A percentile compares a stretch with the other conserved stretches of the same genome.
phyloP scores from a whole-genome alignment of 2,113 vertebrate genomes.

The Prionailurus bengalensis region DNA sequence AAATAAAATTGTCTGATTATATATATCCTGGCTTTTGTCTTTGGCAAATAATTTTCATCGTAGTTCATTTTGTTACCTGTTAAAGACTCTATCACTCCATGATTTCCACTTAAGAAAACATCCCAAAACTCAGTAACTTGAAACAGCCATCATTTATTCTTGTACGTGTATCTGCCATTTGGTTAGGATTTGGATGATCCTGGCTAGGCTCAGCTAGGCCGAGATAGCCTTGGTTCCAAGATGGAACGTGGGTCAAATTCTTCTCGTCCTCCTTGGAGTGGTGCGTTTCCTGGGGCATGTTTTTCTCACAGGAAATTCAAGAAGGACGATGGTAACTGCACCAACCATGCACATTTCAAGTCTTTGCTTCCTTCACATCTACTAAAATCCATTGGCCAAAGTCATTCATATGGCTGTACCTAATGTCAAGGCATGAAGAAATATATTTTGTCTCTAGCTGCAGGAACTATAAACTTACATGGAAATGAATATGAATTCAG shows the following conservation, averaged over 20 bases:
- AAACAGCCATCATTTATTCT: background rate
- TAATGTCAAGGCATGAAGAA: background rate
- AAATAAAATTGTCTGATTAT: slow-evolving; percentile 38
- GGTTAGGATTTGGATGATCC: background rate
- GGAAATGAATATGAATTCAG: background rate
- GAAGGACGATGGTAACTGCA: background rate
- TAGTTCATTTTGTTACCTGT: background rate
- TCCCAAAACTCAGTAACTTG: background rate
- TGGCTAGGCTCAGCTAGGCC: background rate
- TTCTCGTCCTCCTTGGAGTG: background rate
- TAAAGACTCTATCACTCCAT: background rate
- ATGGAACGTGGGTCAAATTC: background rate
- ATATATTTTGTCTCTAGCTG: background rate
- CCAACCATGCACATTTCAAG: background rate
- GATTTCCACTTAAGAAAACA: background rate
- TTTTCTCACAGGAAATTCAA: background rate
- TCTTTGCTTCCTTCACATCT: background rate
- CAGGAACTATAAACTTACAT: background rate
- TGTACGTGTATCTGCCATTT: background rate
- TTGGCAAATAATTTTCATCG: background rate
- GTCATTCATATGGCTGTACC: background rate
- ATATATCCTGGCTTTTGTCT: background rate
- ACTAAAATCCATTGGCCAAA: background rate
- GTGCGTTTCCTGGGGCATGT: background rate
- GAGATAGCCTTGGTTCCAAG: background rate